These are phyloP conservation scores for Galleria mellonella DNA, from an alignment of 1,140 invertebrate genomes.

Conservation along the genomic window DNA sequence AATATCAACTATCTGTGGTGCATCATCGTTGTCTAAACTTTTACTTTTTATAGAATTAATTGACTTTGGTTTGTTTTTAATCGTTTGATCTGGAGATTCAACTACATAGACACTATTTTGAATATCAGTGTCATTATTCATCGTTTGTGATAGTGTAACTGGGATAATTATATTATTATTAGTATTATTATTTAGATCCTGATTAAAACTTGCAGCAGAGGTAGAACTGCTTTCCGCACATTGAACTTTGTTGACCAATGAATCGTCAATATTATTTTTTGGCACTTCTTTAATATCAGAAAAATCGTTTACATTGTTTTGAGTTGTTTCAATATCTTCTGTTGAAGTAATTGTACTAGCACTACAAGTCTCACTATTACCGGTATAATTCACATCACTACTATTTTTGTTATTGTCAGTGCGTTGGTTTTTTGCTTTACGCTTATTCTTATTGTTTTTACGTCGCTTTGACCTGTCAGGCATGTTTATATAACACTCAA, in stretches of 20 bases:
- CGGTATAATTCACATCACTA: conserved; percentile 21
- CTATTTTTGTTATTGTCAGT: conserved; percentile 22
- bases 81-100: conserved; percentile 67
- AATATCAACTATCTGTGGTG: conserved; percentile 71
- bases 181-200: conserved; percentile 22
- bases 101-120: conserved; percentile 48
- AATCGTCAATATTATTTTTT: too few relatives aligned
- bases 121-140: conserved; percentile 3
- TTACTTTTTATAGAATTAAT: conserved; percentile 66
- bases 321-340: conserved; percentile 1
- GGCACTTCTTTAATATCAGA: too few relatives aligned
- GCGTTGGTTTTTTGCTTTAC: conserved; percentile 47
- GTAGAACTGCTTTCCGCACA: too few relatives aligned
- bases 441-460: conserved; percentile 67
- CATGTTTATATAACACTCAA: conserved; percentile 45
- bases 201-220: neutral
- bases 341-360: neutral
- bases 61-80: conserved; percentile 55
- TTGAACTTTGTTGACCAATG: too few relatives aligned
- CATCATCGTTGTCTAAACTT: conserved; percentile 75
- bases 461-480: conserved; percentile 58
- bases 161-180: conserved; percentile 6
- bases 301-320: too few relatives aligned
- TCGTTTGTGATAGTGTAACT: neutral
- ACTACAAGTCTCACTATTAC: conserved; percentile 7